Percentiles rank a stretch among this genome's conserved stretches.
Conservation (phyloP, 37 sponge, comb jelly and placozoan genomes). For the Bolinopsis microptera region DNA sequence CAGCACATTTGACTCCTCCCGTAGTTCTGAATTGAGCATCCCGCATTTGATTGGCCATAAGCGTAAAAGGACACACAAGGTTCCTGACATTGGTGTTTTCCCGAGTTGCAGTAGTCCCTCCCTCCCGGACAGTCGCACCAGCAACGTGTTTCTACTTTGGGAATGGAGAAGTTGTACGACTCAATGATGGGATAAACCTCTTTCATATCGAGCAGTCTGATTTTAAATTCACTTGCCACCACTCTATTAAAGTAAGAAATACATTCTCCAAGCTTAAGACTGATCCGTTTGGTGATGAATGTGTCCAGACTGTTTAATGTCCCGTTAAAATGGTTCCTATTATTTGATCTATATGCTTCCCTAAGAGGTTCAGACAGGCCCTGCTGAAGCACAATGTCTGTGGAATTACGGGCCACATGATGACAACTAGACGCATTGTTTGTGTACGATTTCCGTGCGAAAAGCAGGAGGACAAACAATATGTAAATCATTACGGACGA, state of each 20-base stretch:
- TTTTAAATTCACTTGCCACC: neutral
- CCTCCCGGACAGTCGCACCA: constrained; percentile 66
- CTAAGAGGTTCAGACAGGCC: too few relatives aligned
- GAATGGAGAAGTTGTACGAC: constrained; percentile 24
- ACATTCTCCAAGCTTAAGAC: neutral
- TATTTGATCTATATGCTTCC: too few relatives aligned
- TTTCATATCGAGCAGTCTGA: neutral
- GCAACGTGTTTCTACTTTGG: neutral
- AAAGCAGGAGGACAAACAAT: neutral
- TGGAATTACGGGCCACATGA: too few relatives aligned
- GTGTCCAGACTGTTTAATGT: too few relatives aligned
- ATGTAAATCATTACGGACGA: too few relatives aligned
- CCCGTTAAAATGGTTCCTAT: too few relatives aligned
- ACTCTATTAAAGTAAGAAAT: neutral
- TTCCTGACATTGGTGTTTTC: neutral
- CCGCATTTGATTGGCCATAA: neutral
- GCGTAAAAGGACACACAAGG: neutral
- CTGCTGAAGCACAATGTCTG: too few relatives aligned
- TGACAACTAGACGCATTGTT: too few relatives aligned
- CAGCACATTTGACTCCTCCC: neutral
- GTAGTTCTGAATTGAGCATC: neutral
- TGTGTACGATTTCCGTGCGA: neutral
- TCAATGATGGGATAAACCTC: neutral
- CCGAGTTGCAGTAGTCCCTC: constrained; percentile 12
- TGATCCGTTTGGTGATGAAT: too few relatives aligned